phyloP scores from a whole-genome alignment of 2,888 invertebrate species.

The Synergus japonicus region DNA sequence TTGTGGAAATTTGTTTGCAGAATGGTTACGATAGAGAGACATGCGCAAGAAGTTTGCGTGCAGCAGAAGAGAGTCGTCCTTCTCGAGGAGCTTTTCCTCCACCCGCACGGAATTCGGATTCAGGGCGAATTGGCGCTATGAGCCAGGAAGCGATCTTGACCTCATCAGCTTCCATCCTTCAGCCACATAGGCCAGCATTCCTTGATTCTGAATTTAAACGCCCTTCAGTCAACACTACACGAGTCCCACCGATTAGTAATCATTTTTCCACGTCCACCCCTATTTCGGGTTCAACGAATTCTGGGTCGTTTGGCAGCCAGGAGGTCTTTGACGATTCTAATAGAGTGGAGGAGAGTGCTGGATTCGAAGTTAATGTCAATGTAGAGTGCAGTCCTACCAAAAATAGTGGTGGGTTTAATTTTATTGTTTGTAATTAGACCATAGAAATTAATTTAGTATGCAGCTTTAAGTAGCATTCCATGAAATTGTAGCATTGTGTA shows the following conservation, averaged over 20 bases:
- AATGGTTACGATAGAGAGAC: slow-evolving; percentile 77
- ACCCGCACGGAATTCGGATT: slow-evolving; percentile 66
- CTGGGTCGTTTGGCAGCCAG: slow-evolving; percentile 65
- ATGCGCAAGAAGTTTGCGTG: slow-evolving; percentile 73
- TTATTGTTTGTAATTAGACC: background rate
- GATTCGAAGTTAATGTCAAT: slow-evolving; percentile 72
- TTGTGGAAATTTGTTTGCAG: slow-evolving; percentile 63
- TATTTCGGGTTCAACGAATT: slow-evolving; percentile 43
- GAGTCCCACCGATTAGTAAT: slow-evolving; percentile 18
- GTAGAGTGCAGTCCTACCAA: slow-evolving; percentile 69
- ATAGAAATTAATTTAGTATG: too few relatives aligned
- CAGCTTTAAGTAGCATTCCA: too few relatives aligned
- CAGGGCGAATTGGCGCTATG: slow-evolving; percentile 53
- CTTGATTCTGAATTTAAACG: slow-evolving; percentile 66
- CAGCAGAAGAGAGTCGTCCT: slow-evolving; percentile 72
- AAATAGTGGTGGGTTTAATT: slow-evolving; percentile 64
- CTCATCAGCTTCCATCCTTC: slow-evolving; percentile 39
- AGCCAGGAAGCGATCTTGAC: slow-evolving; percentile 49
- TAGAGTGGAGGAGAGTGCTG: slow-evolving; percentile 64
- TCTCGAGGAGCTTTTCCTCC: slow-evolving; percentile 80
- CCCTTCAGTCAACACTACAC: slow-evolving; percentile 44
- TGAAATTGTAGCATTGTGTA: too few relatives aligned
- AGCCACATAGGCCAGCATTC: slow-evolving; percentile 67
- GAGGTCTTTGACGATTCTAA: slow-evolving; percentile 65
- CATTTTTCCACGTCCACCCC: slow-evolving; percentile 44